Conservation (phyloP, 2,113 vertebrate species). For the Gobio gobio region DNA sequence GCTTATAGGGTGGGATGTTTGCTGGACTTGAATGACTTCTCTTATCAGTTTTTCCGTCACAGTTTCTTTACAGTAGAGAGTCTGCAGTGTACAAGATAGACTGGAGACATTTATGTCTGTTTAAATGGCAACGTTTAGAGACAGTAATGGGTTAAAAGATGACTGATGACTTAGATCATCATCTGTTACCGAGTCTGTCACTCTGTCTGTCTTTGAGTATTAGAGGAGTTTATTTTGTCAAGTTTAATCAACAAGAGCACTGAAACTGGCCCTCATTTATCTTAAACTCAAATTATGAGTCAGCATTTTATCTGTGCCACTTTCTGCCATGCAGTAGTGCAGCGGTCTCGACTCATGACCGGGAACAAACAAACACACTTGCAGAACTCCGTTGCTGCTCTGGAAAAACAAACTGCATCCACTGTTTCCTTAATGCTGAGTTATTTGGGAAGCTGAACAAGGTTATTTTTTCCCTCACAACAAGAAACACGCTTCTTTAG, state of each 20-base stretch:
- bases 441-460: too few relatives aligned
- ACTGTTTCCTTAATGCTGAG: too few relatives aligned
- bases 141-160: conserved; percentile 44
- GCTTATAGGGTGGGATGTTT: background rate
- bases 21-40: background rate
- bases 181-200: conserved; percentile 53
- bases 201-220: conserved; percentile 46
- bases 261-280: conserved; percentile 50
- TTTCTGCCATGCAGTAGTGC: background rate
- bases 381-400: too few relatives aligned
- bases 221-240: conserved; percentile 46
- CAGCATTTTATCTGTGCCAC: background rate
- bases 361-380: too few relatives aligned
- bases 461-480: too few relatives aligned
- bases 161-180: conserved; percentile 58
- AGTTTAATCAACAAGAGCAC: conserved; percentile 46
- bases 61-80: background rate
- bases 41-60: conserved; percentile 10
- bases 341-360: too few relatives aligned
- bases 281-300: conserved; percentile 15
- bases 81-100: conserved; percentile 15
- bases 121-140: background rate
- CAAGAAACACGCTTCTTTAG: too few relatives aligned
- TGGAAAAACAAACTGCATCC: too few relatives aligned
- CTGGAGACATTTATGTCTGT: background rate